Evolutionary conservation across 2,888 invertebrate species (phyloP).

Genomic region (Gymnocheta viridis): DNA sequence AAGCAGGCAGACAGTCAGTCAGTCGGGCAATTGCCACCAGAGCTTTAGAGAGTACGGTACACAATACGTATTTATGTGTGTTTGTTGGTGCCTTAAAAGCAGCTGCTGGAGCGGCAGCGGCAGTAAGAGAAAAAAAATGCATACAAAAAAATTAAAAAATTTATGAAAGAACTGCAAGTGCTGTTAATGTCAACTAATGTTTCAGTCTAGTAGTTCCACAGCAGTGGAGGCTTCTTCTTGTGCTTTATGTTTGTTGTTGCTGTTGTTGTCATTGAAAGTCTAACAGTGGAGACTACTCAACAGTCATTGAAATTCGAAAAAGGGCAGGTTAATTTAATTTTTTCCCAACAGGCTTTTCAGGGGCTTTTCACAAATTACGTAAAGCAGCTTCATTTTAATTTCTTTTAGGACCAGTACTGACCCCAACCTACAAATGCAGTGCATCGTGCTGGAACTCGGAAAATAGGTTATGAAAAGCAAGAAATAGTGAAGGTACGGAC

Average conservation of each 20-base stretch:
- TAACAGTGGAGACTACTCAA: not conserved
- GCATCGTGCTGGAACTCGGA: no score
- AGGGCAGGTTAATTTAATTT: no score
- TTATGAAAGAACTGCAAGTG: slow-evolving; percentile 41
- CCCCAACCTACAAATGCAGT: no score
- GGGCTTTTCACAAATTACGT: no score
- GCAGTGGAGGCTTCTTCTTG: slow-evolving; percentile 12
- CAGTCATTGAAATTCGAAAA: slow-evolving; percentile 16
- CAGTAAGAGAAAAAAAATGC: not conserved
- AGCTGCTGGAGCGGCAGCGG: not conserved
- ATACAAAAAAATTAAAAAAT: not conserved
- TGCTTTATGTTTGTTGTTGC: not conserved
- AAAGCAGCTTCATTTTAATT: not conserved
- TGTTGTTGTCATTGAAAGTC: slow-evolving; percentile 28
- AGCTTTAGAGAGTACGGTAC: slow-evolving; percentile 35
- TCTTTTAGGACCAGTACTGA: no score
- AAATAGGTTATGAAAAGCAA: no score
- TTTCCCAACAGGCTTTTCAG: no score
- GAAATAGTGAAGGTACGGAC: no score
- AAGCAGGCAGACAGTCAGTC: not conserved
- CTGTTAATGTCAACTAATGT: slow-evolving; percentile 68
- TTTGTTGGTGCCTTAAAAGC: not conserved
- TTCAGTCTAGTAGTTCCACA: slow-evolving; percentile 66
- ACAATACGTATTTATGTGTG: slow-evolving; percentile 4
- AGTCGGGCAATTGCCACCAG: slow-evolving; percentile 56